Base-by-base conservation (phyloP, 1,140 invertebrate species). In the honey bee (Apis mellifera) region DNA sequence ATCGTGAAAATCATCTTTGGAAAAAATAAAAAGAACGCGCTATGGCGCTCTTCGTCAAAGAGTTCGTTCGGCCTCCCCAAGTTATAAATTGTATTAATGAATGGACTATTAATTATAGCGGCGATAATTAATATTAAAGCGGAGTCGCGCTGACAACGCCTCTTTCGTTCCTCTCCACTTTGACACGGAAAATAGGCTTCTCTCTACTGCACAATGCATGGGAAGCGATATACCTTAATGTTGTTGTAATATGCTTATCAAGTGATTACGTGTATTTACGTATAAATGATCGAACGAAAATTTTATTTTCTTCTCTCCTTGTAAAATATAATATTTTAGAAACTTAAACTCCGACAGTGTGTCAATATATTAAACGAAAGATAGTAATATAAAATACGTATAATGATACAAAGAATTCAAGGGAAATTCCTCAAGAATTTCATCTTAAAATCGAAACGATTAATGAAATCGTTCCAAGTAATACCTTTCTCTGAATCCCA, bases 11-110 rank as follows among this genome's bases (percentile, higher is more conserved):
- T n/a, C n/a, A 60, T 32, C 55, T 68, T 60, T 73, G 48, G 19
- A 9, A 72, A 64, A 54, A 54, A 62, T 26, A 77, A 62, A 57
- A 15, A 72, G 13, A n/a, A 57, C 17, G n/a, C 48, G n/a, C n/a
- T n/a, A n/a, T 50, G 13, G 48, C 7, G 52, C 59, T 55, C 23
- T 62, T 60, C 52, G 15, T 62, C n/a, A 75, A 75, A 82, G 79
- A 55, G 32, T 57, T 62, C 54, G 32, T 57, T 62, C 54, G 50
- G 64, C 19, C n/a, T n/a, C 57, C 12, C 12, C 21, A 62, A 70
- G 60, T 79, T 83, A 86, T 83, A 86, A 86, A 86, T 86, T 86
- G 75, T 85, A 83, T 86, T 86, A 86, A 86, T 68, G 79, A 86
- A 79, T 55, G 75, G 52, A 75, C 84, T 86, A 86, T 86, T 86